Evolutionary conservation across 2,797 vertebrate genomes (phyloP).

Genomic region (Fundulus diaphanus): DNA sequence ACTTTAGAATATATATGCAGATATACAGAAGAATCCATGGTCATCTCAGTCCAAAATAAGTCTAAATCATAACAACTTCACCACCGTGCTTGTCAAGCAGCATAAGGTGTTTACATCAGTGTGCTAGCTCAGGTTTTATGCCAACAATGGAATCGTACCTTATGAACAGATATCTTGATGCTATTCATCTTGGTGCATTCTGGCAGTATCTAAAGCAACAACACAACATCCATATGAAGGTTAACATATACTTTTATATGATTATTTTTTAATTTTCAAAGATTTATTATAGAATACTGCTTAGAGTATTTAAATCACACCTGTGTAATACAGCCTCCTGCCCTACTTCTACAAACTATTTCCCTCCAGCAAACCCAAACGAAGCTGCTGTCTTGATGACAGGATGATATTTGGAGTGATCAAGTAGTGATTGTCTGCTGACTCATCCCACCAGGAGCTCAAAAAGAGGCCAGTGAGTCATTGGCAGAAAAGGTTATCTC

Average conservation of each 20-base stretch:
- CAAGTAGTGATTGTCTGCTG: conserved; percentile 57
- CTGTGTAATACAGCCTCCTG: neutral
- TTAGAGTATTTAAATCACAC: neutral
- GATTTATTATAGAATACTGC: neutral
- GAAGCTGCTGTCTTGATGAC: conserved; percentile 41
- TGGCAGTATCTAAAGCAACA: neutral
- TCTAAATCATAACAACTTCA: neutral
- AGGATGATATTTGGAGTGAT: conserved; percentile 58
- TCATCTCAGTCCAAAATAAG: neutral
- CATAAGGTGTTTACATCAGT: neutral
- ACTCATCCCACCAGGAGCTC: conserved; percentile 59
- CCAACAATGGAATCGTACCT: neutral
- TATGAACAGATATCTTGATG: neutral
- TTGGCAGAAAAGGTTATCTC: conserved; percentile 59
- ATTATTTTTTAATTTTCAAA: neutral
- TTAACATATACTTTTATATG: neutral
- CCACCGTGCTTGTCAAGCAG: neutral
- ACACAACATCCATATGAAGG: neutral
- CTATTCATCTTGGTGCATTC: neutral
- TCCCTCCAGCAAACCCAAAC: conserved; percentile 1
- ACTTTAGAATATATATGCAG: neutral
- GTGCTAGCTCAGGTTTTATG: no score
- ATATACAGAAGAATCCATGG: neutral
- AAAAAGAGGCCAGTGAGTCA: conserved; percentile 62
- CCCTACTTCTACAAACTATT: neutral